Conservation (phyloP, 1,140 invertebrate genomes). For the Augochlora pura region DNA sequence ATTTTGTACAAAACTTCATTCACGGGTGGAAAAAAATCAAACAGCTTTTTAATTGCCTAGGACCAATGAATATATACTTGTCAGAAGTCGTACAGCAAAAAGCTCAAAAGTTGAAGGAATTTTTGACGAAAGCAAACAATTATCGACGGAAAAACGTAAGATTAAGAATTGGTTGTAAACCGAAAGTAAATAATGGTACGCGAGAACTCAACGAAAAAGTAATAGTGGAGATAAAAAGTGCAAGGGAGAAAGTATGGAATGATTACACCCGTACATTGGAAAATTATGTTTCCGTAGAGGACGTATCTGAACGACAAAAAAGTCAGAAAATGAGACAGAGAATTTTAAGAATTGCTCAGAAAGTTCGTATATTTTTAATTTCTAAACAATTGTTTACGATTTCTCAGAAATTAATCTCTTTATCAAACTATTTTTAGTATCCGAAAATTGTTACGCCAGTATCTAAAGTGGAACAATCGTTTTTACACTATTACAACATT, state of each 20-base stretch:
- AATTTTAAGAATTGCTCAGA: constrained; percentile 15
- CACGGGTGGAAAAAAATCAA: neutral
- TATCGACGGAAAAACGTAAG: neutral
- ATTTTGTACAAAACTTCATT: neutral
- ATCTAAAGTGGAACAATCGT: neutral
- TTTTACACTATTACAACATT: constrained; percentile 6
- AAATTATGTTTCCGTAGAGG: neutral
- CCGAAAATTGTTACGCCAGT: neutral
- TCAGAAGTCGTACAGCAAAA: neutral
- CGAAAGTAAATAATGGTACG: constrained; percentile 14
- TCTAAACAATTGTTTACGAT: too few species aligned
- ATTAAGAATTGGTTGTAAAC: constrained; percentile 4
- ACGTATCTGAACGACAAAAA: neutral
- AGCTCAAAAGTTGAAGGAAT: neutral
- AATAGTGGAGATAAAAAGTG: constrained; percentile 2
- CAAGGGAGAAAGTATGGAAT: constrained; percentile 10
- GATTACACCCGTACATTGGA: neutral
- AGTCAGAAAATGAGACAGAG: constrained; percentile 1
- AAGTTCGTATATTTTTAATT: constrained; percentile 1
- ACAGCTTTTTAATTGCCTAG: neutral
- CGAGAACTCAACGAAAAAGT: neutral
- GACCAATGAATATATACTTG: neutral
- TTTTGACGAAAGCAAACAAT: neutral
- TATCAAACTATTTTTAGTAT: constrained; percentile 3
- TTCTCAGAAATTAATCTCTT: neutral